Evolutionary conservation across 1,140 invertebrate species (phyloP), one percentile per base, ranked within the genome.

Genomic region (Leptinotarsa texana): DNA sequence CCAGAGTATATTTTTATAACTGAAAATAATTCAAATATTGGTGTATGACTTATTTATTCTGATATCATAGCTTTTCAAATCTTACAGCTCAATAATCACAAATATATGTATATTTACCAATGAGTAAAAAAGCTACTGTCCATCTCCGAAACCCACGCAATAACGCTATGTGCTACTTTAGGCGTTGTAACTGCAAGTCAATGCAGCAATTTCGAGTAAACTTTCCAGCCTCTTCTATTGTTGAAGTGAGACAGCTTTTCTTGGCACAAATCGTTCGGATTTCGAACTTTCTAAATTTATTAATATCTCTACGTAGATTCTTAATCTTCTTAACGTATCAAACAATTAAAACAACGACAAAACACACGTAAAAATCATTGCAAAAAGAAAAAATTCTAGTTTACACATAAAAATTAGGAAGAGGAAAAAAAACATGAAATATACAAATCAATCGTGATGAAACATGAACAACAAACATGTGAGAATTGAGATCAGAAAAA

Each of bases 211-310:
- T 11, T 42, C 2, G 51, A 15, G 51, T 57, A 57, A 57, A 42
- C 33, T 42, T 42, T 42, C 33, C 33, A 42, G 33, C 33, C 33
- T 11, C 33, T 42, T 57, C 3, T 15, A 57, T 57, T 57, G 15
- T 15, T 57, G 51, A 57, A 11, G 33, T 11, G 33, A 17, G 3
- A 57, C n/a, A n/a, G 13, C 67, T 74, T 48, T 70, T 22, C 69
- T 74, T 74, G 74, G 74, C 74, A 74, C 74, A 74, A 74, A 51
- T 68, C 68, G 74, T 74, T 74, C 69, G 74, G 61, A 67, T n/a
- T 33, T 27, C 65, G 65, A 67, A 67, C 65, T 13, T 3, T 17
- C 27, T 67, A 33, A 67, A 27, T 67, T 24, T 67, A 22, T 22
- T 22, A 11, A 22, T 67, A 42, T 67, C 15, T n/a, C 17, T 42